Base-by-base conservation (phyloP, 2,797 vertebrate species). In the Danio tinwini region DNA sequence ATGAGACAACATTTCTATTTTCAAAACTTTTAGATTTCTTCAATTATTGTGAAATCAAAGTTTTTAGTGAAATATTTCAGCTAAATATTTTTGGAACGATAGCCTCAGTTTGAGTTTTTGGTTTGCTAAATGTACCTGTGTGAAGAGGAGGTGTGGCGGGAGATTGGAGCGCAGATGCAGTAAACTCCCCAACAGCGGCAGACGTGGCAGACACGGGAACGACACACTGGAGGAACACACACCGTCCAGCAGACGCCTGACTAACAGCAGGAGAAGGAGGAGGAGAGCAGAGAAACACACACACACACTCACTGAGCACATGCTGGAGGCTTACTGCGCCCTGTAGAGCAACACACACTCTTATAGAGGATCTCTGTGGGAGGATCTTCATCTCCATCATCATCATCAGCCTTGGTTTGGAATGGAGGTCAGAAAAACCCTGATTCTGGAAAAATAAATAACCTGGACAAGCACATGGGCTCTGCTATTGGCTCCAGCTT, bases 151-250 rank as follows among this genome's bases (percentile, higher is more conserved):
- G 87, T 95, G 91, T 0, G 88, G 92, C 0, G 92, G 91, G 40
- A 87, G 86, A 0, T 50, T 14, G 3, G 89, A 88, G 12, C 87
- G 53, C 76, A 95, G 83, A 87, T 93, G 93, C 58, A 91, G 91
- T n/a, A 94, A 90, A 83, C 93, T 95, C 17, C 94, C 93, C 83
- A 94, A 70, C 1, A 92, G 0, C 0, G 94, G 93, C 47, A 95
- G 84, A 71, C 89, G 83, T 3, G 93, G 92, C 52, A 95, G 88
- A 82, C 90, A 87, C 2, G 93, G 92, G 52, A 93, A 39, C 5
- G 83, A 62, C 40, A 5, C 6, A 7, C 0, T 17, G 29, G 17
- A 19, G 10, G 49, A 40, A 14, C 42, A n/a, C 5, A 4, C 6
- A 40, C n/a, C 4, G 44, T 10, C 45, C 14, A 80, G 29, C 10